These are phyloP conservation scores for Hydrotaea cyrtoneurina DNA, from an alignment of 2,888 invertebrate species.

Conservation along the genomic window DNA sequence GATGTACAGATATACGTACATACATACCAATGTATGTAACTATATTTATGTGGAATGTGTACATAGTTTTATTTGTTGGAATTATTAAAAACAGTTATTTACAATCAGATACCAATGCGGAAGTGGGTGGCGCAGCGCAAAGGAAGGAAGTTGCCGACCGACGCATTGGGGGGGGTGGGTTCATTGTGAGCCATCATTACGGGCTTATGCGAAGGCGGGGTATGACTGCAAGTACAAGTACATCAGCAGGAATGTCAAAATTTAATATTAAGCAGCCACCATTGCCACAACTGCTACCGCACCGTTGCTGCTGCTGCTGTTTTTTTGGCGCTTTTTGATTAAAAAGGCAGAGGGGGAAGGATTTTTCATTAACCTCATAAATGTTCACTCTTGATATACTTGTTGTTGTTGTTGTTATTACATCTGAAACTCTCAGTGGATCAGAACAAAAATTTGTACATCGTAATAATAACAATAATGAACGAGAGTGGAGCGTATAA, in stretches of 20 bases:
- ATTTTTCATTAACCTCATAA: constrained; percentile 65
- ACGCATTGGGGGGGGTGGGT: too few species aligned
- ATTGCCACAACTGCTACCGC: neutral
- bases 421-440: constrained; percentile 19
- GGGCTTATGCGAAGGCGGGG: neutral
- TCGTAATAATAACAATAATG: constrained; percentile 5
- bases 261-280: constrained; percentile 23
- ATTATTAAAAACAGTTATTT: constrained; percentile 7
- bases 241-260: constrained; percentile 26
- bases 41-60: too few species aligned
- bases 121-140: too few species aligned
- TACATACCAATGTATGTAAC: too few species aligned
- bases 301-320: too few species aligned
- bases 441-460: constrained; percentile 24
- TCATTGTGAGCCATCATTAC: too few species aligned
- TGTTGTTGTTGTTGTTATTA: neutral
- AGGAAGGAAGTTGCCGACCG: too few species aligned
- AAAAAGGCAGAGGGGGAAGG: neutral
- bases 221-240: neutral
- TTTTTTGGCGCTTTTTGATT: neutral
- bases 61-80: constrained; percentile 25
- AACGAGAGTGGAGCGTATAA: neutral
- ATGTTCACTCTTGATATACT: constrained; percentile 4
- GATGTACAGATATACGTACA: neutral
- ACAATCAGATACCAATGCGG: too few species aligned